Conservation (phyloP, 2,888 invertebrate species). For the Arrhopalites spinosus region DNA sequence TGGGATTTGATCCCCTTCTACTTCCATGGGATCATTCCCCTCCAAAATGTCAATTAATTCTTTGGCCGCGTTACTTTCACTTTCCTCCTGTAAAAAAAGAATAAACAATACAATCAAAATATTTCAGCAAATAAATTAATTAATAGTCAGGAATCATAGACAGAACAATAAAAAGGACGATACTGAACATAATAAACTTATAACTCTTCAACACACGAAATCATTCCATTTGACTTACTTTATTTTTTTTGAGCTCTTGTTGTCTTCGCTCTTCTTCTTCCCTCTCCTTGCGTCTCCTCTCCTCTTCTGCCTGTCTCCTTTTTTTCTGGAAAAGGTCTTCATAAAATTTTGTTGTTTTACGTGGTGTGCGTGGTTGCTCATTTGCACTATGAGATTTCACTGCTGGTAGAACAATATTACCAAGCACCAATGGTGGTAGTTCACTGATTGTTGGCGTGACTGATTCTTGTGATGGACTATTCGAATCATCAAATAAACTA, state of each 20-base stretch:
- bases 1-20: too few relatives aligned
- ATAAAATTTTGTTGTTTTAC: constrained; percentile 25
- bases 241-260: not conserved
- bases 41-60: constrained; percentile 4
- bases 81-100: too few relatives aligned
- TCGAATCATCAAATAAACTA: not conserved
- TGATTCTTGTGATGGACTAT: not conserved
- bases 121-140: not conserved
- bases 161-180: too few relatives aligned
- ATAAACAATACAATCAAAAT: not conserved
- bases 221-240: not conserved
- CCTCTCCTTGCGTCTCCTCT: not conserved
- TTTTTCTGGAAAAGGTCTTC: constrained; percentile 31
- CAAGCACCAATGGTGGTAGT: too few relatives aligned
- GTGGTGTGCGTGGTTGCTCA: not conserved
- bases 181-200: not conserved
- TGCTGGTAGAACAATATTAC: too few relatives aligned
- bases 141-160: not conserved
- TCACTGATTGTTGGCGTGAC: too few relatives aligned
- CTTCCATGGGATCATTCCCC: not conserved
- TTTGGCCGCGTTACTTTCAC: too few relatives aligned
- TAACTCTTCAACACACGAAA: not conserved
- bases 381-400: too few relatives aligned
- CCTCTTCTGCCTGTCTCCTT: constrained; percentile 1
- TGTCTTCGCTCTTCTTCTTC: constrained; percentile 13